phyloP scores from a whole-genome alignment of 2,797 vertebrate species.

The Megaceryle alcyon region DNA sequence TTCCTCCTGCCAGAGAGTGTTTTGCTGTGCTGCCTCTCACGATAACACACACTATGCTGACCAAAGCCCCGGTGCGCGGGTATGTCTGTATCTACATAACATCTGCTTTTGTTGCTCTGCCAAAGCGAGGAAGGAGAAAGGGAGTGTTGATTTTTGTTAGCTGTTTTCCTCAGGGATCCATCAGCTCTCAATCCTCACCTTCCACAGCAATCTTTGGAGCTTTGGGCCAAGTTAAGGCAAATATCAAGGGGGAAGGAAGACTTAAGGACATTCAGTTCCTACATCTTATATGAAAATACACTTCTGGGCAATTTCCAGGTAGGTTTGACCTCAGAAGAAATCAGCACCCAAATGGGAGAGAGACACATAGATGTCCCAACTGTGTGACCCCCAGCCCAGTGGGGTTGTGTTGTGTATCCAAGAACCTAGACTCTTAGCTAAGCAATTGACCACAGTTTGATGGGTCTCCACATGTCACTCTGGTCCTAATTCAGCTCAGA shows the following conservation, averaged over 20 bases:
- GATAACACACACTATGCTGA: background rate
- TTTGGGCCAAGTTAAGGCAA: background rate
- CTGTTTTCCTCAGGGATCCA: conserved; percentile 1
- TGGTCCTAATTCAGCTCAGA: background rate
- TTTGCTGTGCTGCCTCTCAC: background rate
- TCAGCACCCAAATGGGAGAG: background rate
- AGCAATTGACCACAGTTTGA: background rate
- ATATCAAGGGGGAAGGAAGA: background rate
- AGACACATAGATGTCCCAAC: background rate
- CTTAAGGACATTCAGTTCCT: background rate
- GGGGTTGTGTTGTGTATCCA: rapidly evolving
- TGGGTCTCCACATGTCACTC: background rate
- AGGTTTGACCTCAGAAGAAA: background rate
- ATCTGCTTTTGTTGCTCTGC: conserved; percentile 43
- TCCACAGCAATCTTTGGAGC: background rate
- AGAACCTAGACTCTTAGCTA: background rate
- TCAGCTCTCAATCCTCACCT: background rate
- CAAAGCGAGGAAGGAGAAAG: background rate
- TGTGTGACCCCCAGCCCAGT: background rate
- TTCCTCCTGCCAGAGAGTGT: background rate
- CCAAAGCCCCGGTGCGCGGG: conserved; percentile 21
- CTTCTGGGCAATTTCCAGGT: background rate
- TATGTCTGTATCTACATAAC: conserved; percentile 63
- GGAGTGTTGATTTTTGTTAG: background rate
- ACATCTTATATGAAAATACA: background rate